Percentiles rank a stretch among this genome's conserved stretches.
These are phyloP conservation scores for Pherbina coryleti DNA, from an alignment of 2,888 invertebrate species.

Conservation along the genomic window DNA sequence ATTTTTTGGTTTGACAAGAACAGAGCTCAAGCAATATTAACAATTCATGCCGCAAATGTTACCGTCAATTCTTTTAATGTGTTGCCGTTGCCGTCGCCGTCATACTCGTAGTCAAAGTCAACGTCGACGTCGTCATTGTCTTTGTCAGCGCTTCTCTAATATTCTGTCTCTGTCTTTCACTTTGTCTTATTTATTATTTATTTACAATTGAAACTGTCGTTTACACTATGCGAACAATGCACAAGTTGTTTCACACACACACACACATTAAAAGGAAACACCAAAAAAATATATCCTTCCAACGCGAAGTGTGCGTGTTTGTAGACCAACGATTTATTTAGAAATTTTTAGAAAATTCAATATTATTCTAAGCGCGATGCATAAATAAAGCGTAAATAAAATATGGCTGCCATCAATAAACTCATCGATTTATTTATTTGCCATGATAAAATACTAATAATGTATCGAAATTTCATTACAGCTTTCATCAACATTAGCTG, in stretches of 20 bases:
- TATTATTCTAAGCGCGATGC: slow-evolving; percentile 1
- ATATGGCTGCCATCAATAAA: slow-evolving; percentile 16
- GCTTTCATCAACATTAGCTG: too few species aligned
- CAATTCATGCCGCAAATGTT: slow-evolving; percentile 32
- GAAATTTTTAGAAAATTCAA: slow-evolving; percentile 18
- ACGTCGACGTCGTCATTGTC: neutral
- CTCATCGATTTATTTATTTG: slow-evolving; percentile 13
- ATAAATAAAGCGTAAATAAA: slow-evolving; percentile 26
- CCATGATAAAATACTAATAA: too few species aligned
- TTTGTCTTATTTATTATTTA: slow-evolving; percentile 17
- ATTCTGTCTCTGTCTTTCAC: neutral
- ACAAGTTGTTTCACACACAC: neutral
- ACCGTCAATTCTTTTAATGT: slow-evolving; percentile 27
- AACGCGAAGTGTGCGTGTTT: slow-evolving; percentile 13
- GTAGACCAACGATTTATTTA: slow-evolving; percentile 25
- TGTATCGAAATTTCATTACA: too few species aligned
- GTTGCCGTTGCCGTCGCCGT: neutral
- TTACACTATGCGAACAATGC: neutral
- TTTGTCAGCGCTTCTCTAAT: neutral
- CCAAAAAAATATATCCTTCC: neutral
- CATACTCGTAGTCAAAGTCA: neutral
- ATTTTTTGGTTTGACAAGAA: slow-evolving; percentile 30
- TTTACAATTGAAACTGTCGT: slow-evolving; percentile 18
- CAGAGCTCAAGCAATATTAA: slow-evolving; percentile 22
- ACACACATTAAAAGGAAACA: too few species aligned